Conservation (phyloP, 2,113 vertebrate species). For the Hiodon alosoides region DNA sequence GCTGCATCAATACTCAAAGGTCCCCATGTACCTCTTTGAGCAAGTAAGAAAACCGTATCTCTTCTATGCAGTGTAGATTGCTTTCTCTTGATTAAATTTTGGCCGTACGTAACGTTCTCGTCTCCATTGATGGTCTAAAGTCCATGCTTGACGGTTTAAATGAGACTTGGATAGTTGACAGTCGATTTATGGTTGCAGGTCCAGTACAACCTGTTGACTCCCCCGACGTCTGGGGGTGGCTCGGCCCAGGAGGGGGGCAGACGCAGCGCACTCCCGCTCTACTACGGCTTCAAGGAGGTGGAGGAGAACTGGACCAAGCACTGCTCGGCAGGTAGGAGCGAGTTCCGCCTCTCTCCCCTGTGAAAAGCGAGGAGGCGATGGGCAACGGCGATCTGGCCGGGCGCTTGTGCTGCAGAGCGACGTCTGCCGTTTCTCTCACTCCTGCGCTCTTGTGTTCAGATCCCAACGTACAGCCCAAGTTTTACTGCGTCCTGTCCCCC, state of each 20-base stretch:
- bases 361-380: background rate
- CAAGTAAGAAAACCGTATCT: constrained; percentile 64
- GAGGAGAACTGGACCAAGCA: constrained; percentile 98
- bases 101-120: background rate
- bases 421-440: background rate
- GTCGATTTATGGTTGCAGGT: constrained; percentile 62
- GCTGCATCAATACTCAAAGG: constrained; percentile 89
- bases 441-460: constrained; percentile 57
- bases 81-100: too few species aligned
- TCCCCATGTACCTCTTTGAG: constrained; percentile 86
- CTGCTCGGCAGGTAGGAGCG: constrained; percentile 76
- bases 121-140: background rate
- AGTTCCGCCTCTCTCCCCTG: constrained; percentile 27
- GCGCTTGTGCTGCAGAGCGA: background rate
- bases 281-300: constrained; percentile 95
- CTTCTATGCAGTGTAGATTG: background rate
- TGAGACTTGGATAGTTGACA: background rate
- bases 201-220: constrained; percentile 90
- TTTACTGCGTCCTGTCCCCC: constrained; percentile 90
- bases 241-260: constrained; percentile 72
- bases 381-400: background rate
- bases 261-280: constrained; percentile 66
- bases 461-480: constrained; percentile 79
- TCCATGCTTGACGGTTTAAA: background rate
- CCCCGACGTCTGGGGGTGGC: constrained; percentile 72